These are phyloP conservation scores for Corvus hawaiiensis DNA, from an alignment of 2,113 vertebrate species.

Conservation along the genomic window DNA sequence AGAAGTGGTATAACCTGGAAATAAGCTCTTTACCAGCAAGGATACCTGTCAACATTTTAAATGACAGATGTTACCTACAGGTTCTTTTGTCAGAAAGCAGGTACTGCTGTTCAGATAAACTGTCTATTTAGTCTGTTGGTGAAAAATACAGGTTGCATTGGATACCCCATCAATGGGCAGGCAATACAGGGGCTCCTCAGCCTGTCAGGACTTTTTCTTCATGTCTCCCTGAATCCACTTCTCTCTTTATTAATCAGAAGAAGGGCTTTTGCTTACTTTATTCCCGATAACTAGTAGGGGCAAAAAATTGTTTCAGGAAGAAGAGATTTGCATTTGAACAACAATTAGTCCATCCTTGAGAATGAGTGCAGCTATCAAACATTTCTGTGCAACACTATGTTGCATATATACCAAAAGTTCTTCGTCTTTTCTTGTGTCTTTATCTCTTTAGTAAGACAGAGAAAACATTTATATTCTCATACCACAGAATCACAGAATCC, in stretches of 20 bases:
- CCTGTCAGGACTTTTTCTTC: background rate
- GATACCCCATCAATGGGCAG: background rate
- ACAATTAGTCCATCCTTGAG: background rate
- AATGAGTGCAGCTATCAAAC: background rate
- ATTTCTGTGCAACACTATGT: background rate
- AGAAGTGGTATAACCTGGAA: background rate
- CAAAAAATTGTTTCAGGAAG: background rate
- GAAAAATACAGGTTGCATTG: background rate
- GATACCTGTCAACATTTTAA: background rate
- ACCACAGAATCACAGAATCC: background rate
- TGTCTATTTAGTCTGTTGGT: background rate
- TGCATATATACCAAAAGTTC: background rate
- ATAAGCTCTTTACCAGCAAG: background rate
- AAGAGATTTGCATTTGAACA: background rate
- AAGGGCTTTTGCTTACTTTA: background rate
- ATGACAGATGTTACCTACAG: background rate
- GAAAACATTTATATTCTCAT: background rate
- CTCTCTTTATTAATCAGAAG: background rate
- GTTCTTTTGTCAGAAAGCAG: background rate
- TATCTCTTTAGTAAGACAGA: background rate
- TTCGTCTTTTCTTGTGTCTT: background rate
- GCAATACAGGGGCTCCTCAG: accelerated
- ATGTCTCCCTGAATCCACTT: background rate
- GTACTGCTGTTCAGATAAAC: background rate
- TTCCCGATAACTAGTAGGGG: background rate